Percentiles rank a stretch among this genome's conserved stretches.
Conservation (phyloP, 2,797 vertebrate species). For the Saxicola maurus region DNA sequence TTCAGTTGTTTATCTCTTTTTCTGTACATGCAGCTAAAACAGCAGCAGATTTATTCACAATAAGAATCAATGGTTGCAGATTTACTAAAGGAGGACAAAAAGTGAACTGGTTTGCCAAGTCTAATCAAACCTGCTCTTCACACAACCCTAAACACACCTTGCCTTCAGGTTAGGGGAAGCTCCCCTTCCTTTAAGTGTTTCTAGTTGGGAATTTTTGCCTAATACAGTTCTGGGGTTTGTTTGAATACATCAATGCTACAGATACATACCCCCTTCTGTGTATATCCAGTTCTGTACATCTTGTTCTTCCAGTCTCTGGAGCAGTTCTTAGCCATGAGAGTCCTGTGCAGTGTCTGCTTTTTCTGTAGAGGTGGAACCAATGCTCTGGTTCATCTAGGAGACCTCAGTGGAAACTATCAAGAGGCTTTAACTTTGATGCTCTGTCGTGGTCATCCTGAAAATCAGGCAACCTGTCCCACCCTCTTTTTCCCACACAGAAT, state of each 20-base stretch:
- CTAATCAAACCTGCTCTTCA: background rate
- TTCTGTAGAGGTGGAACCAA: background rate
- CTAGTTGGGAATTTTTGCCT: background rate
- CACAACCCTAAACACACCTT: background rate
- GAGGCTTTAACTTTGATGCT: background rate
- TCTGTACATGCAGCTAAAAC: conserved; percentile 6
- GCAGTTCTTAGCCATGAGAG: background rate
- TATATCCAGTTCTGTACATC: background rate
- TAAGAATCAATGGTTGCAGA: background rate
- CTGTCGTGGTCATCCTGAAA: background rate
- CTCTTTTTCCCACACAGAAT: background rate
- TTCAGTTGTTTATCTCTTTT: background rate
- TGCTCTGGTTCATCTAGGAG: background rate
- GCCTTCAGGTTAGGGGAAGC: background rate
- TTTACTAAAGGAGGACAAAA: background rate
- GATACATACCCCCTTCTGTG: background rate
- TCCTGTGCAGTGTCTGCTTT: background rate
- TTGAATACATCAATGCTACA: background rate
- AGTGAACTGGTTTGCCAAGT: background rate
- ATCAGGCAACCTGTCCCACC: background rate
- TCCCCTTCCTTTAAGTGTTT: background rate
- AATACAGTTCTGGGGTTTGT: background rate
- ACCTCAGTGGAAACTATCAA: background rate
- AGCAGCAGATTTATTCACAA: background rate
- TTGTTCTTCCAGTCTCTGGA: background rate